Percentiles rank a stretch among this genome's conserved stretches.
Evolutionary conservation across 2,113 vertebrate genomes (phyloP).

Genomic region (Stictonetta naevosa): DNA sequence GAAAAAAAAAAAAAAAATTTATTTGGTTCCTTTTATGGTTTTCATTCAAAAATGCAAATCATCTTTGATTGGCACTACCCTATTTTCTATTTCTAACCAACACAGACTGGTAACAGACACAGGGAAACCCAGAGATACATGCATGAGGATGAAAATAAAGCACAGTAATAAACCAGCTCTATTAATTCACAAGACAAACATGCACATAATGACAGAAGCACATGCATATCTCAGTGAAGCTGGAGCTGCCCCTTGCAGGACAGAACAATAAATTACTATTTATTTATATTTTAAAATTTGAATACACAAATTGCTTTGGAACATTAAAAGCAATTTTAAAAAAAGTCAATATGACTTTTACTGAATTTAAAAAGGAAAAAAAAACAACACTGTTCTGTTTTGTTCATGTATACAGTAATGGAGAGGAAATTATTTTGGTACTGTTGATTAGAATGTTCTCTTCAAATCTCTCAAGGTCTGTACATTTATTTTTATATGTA

Average conservation of each 20-base stretch:
- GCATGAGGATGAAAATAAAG: constrained; percentile 29
- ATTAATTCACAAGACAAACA: constrained; percentile 45
- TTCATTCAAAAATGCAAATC: constrained; percentile 49
- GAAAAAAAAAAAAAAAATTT: not conserved
- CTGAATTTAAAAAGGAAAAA: not conserved
- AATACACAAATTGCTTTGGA: not conserved
- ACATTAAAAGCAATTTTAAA: not conserved
- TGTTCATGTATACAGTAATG: not conserved
- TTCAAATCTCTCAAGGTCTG: not conserved
- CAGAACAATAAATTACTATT: not conserved
- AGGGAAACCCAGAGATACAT: constrained; percentile 34
- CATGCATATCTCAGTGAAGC: constrained; percentile 75
- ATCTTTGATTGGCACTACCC: not conserved
- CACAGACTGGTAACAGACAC: not conserved
- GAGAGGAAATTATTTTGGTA: not conserved
- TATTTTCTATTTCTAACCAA: not conserved
- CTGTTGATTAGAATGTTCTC: not conserved
- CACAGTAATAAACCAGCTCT: not conserved
- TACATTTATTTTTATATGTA: not conserved
- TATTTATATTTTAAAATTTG: not conserved
- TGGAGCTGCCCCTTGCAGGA: constrained; percentile 44
- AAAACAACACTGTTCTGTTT: not conserved
- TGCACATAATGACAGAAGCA: constrained; percentile 59
- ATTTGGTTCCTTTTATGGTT: constrained; percentile 9
- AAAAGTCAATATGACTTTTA: not conserved